Conservation (phyloP, 1,140 invertebrate genomes). For the Manduca sexta region DNA sequence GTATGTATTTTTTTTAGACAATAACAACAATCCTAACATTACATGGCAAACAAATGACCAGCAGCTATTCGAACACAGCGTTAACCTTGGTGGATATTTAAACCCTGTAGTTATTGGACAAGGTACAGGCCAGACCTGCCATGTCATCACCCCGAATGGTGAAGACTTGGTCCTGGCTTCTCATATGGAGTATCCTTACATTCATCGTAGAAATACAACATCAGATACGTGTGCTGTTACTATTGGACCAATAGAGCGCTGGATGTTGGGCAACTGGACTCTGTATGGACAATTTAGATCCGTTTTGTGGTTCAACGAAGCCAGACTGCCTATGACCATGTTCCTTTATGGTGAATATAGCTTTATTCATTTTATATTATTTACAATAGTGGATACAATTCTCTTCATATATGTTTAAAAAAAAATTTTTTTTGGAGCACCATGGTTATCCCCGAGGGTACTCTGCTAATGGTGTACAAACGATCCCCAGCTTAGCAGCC, state of each 20-base stretch:
- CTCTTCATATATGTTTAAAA: too few species aligned
- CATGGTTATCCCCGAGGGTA: too few species aligned
- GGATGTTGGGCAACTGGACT: conserved; percentile 22
- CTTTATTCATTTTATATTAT: too few species aligned
- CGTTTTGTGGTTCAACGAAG: not conserved
- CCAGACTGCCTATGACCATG: conserved; percentile 14
- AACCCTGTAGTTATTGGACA: conserved; percentile 7
- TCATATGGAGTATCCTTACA: conserved; percentile 16
- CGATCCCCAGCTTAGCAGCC: too few species aligned
- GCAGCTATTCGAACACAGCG: conserved; percentile 7
- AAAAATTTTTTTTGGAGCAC: too few species aligned
- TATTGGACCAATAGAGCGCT: conserved; percentile 9
- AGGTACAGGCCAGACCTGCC: conserved; percentile 8
- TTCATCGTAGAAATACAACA: not conserved
- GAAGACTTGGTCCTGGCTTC: conserved; percentile 20
- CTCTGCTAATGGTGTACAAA: too few species aligned
- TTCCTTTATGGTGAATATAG: conserved; percentile 18
- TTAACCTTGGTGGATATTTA: conserved; percentile 11
- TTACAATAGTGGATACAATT: too few species aligned
- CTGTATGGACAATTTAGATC: conserved; percentile 17
- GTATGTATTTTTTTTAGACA: conserved; percentile 14
- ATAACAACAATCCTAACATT: not conserved
- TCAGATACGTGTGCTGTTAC: conserved; percentile 10
- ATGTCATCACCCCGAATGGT: conserved; percentile 22
- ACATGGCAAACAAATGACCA: not conserved